Evolutionary conservation across 2,797 vertebrate genomes (phyloP), one percentile per base, ranked within the genome.

Genomic region (Bovichtus diacanthus): DNA sequence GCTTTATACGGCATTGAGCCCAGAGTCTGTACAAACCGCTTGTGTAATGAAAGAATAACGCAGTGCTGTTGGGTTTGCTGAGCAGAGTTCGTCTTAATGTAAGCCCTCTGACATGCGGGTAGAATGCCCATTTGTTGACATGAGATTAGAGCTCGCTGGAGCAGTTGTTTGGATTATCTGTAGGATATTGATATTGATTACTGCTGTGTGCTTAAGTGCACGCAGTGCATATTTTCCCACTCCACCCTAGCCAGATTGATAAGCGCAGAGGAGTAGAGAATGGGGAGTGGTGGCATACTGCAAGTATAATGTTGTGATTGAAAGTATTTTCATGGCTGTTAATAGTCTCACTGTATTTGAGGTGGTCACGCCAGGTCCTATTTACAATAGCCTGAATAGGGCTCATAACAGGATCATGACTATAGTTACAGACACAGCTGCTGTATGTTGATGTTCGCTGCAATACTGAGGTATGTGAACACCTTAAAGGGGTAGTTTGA

Each of bases 171-270:
- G 68, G 58, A 76, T 80, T 85, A 72, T 90, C 64, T 80, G 70
- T 31, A 73, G 81, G 81, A 85, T 88, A 65, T 86, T 73, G 78
- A 54, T 84, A 85, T 86, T 87, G 91, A 90, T 87, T 88, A 51
- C 76, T 63, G 58, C 46, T 25, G 4, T 36, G 70, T 49, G n/a
- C 54, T 27, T 39, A 23, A 84, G 69, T 67, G 76, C 73, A 66
- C 0, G 34, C 29, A 46, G 63, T 50, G 72, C 50, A 84, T 78
- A 61, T 62, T 85, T 82, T 81, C 79, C 81, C 75, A 68, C 61
- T 80, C 43, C 66, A 70, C 62, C 78, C 44, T 4, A 3, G 31
- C 27, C 53, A 41, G 70, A 63, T 16, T 70, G 64, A 82, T 76
- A 27, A 44, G 54, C 82, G 60, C 64, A 77, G 69, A 76, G 78